phyloP scores from a whole-genome alignment of 2,113 vertebrate species.

The Platanista minor region DNA sequence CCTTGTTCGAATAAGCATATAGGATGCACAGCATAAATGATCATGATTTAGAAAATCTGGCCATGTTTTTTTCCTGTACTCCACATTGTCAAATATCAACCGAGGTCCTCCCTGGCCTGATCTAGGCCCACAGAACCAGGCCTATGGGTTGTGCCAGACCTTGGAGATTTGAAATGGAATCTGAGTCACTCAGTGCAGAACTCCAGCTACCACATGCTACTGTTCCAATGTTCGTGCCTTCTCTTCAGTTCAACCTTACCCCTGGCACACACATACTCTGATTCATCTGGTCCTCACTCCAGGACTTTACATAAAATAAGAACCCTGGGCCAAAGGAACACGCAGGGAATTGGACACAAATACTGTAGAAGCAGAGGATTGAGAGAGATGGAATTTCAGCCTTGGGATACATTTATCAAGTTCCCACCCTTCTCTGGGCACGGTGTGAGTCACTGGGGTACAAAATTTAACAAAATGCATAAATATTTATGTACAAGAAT shows the following conservation, averaged over 20 bases:
- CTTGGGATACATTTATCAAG: neutral
- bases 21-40: neutral
- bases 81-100: neutral
- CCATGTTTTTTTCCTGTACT: neutral
- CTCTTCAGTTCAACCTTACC: neutral
- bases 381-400: neutral
- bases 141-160: neutral
- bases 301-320: neutral
- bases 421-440: too few relatives aligned
- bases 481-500: neutral
- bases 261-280: neutral
- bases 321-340: neutral
- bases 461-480: neutral
- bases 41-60: neutral
- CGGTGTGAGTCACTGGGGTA: neutral
- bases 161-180: neutral
- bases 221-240: neutral
- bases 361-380: neutral
- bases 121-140: neutral
- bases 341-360: neutral
- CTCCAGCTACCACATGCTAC: neutral
- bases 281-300: constrained; percentile 22
- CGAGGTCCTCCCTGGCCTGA: neutral
- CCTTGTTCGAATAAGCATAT: neutral
- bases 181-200: neutral